Base-by-base conservation (phyloP, 37 sponge, comb jelly and placozoan genomes). In the Bolinopsis microptera region DNA sequence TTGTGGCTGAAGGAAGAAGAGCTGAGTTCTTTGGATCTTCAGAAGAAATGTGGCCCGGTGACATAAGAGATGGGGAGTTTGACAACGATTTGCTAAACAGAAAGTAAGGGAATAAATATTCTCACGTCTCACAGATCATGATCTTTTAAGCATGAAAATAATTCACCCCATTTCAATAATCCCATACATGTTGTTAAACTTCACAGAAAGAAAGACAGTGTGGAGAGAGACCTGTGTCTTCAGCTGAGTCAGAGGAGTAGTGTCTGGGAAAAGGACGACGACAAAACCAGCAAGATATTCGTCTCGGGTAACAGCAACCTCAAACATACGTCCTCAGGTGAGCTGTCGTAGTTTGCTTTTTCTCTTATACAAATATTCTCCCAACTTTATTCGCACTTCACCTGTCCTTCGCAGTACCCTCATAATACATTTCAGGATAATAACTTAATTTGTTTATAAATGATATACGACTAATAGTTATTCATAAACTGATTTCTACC, bases 11-110 rank as follows among this genome's bases (percentile, higher is more conserved):
- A 38, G 90, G 39, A 40, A 13, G 90, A 26, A 86, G 90, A n/a
- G 90, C 90, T 0, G 90, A 86, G 61, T 86, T 86, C 30, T 40
- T 86, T 28, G 90, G 80, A 33, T 77, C 80, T 22, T 32, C 80
- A 34, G 80, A 32, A 16, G 80, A 77, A 2, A 34, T 77, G 18
- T 77, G 80, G 80, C 13, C 61, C 9, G 61, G 9, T 18, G 61
- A 13, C 61, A 48, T 18, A 13, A 5, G 61, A 18, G 61, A 48
- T 18, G 61, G 5, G 5, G 61, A 13, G 61, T 48, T 13, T 48
- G 61, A 48, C 61, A 48, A 48, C 61, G 61, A 48, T 18, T 18
- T 48, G 13, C 13, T 48, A 18, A 48, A 48, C 13, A 48, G 13
- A 48, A 48, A 48, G 61, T 48, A 48, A 48, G 61, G 61, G 61